Percentiles rank a stretch among this genome's conserved stretches.
These are phyloP conservation scores for Calameuta idolon DNA, from an alignment of 2,888 invertebrate genomes.

Conservation along the genomic window DNA sequence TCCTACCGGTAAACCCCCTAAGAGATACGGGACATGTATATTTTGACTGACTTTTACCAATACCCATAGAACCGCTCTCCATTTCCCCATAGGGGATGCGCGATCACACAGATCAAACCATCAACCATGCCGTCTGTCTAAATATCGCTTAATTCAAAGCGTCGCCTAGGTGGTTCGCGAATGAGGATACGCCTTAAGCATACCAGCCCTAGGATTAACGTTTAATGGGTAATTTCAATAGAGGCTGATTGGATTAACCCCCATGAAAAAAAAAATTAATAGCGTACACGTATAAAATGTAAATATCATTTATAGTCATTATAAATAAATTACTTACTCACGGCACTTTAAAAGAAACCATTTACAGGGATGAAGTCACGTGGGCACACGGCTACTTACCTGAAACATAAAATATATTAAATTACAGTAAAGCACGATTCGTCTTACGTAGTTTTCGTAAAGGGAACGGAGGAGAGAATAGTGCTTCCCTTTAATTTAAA, in stretches of 20 bases:
- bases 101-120: neutral
- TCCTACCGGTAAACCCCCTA: neutral
- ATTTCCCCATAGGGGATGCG: neutral
- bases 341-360: neutral
- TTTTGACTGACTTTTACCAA: constrained; percentile 18
- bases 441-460: neutral
- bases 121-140: neutral
- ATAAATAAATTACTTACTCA: neutral
- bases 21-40: neutral
- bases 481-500: constrained; percentile 20
- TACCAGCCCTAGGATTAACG: neutral
- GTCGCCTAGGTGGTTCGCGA: neutral
- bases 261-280: no score
- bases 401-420: constrained; percentile 9
- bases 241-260: neutral
- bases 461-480: neutral
- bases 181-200: neutral
- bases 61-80: neutral
- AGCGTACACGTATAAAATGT: neutral
- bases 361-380: neutral
- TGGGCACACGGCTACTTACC: constrained; percentile 4
- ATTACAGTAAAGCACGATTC: neutral
- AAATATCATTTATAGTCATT: neutral
- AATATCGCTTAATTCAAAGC: neutral
- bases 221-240: neutral